These are phyloP conservation scores for Drosophila meridionalis DNA, from an alignment of 2,888 invertebrate species.

Conservation along the genomic window DNA sequence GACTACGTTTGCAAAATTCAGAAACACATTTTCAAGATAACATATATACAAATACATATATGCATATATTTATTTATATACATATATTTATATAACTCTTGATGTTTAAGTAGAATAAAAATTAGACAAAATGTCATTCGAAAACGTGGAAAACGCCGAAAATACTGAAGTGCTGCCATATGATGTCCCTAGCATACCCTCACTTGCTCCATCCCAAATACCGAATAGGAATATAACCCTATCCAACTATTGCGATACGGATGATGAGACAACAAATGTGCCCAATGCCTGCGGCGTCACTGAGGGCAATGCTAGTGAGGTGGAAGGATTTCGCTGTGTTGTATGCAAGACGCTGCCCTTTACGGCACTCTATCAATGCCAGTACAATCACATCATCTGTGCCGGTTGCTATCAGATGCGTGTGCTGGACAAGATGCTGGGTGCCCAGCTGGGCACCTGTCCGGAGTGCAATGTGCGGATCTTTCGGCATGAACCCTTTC, in stretches of 20 bases:
- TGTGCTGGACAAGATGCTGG: constrained; percentile 43
- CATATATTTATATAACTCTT: not conserved
- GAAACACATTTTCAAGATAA: constrained; percentile 6
- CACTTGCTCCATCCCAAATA: not conserved
- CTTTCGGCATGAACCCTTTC: constrained; percentile 28
- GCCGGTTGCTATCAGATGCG: constrained; percentile 53
- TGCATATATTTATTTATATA: not conserved
- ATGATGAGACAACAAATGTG: constrained; percentile 38
- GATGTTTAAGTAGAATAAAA: not conserved
- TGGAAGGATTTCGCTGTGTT: constrained; percentile 25
- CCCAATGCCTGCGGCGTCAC: not conserved
- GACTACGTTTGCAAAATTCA: constrained; percentile 12
- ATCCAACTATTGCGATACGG: constrained; percentile 2
- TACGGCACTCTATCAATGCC: constrained; percentile 29
- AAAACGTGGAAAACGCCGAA: no score
- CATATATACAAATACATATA: not conserved
- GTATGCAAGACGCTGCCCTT: constrained; percentile 33
- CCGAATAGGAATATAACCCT: not conserved
- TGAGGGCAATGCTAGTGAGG: no score
- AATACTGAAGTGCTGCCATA: not conserved
- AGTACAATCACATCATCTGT: constrained; percentile 38
- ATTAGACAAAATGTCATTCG: not conserved
- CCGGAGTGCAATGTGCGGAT: constrained; percentile 36
- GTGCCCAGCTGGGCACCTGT: constrained; percentile 42
- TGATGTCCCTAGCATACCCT: not conserved